Evolutionary conservation across 2,888 invertebrate species (phyloP).

Genomic region (Netelia fuscicornis): DNA sequence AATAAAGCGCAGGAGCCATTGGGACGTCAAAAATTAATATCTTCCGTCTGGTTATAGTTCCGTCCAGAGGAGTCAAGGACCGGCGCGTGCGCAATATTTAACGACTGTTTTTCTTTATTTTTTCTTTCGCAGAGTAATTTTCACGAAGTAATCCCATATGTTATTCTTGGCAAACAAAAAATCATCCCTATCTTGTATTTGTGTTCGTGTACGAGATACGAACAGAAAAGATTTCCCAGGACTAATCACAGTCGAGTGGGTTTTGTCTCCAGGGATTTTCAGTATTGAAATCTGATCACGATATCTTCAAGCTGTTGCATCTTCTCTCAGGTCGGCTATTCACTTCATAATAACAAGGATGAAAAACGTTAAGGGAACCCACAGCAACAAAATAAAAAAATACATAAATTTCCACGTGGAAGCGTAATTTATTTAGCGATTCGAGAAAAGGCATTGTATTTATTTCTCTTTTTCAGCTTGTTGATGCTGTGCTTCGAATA

Average conservation of each 20-base stretch:
- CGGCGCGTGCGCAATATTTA: constrained; percentile 22
- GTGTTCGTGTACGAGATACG: background rate
- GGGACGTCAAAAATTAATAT: constrained; percentile 40
- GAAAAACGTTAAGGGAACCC: background rate
- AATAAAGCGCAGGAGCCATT: constrained; percentile 2
- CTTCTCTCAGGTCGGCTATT: background rate
- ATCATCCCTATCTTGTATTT: background rate
- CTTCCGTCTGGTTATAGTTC: constrained; percentile 33
- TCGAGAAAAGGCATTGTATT: background rate
- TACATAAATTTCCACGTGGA: constrained; percentile 31
- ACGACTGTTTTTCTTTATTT: background rate
- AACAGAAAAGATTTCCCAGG: constrained; percentile 41
- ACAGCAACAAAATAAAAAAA: background rate
- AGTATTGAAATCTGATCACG: constrained; percentile 31
- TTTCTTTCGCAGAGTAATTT: background rate
- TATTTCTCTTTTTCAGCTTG: background rate
- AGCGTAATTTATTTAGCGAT: background rate
- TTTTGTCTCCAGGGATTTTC: constrained; percentile 5
- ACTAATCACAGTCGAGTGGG: constrained; percentile 41
- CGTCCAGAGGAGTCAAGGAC: background rate
- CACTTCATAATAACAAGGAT: background rate
- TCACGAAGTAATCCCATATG: background rate
- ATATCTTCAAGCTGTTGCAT: constrained; percentile 3
- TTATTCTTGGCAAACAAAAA: background rate
- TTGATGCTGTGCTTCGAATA: background rate